phyloP scores from a whole-genome alignment of 2,888 invertebrate species.

The Fragum whitleyi region DNA sequence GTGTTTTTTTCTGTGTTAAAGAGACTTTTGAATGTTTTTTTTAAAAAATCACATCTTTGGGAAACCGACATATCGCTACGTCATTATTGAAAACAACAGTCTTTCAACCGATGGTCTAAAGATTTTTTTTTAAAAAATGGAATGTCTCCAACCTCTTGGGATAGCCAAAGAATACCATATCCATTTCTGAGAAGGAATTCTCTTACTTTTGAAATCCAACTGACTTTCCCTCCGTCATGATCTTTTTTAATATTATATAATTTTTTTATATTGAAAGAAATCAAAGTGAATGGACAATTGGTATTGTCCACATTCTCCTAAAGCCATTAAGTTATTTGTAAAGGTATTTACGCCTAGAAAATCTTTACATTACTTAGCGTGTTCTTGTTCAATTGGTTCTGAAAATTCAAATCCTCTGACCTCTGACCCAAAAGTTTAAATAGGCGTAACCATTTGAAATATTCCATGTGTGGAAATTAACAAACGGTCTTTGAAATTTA shows the following conservation, averaged over 20 bases:
- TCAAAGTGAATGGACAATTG: constrained; percentile 14
- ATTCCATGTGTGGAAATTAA: background rate
- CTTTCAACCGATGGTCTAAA: constrained; percentile 17
- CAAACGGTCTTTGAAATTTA: constrained; percentile 4
- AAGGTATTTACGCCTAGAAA: background rate
- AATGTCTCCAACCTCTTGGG: background rate
- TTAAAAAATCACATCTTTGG: constrained; percentile 24
- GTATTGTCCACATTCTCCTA: constrained; percentile 14
- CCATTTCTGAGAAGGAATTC: constrained; percentile 17
- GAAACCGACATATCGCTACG: background rate
- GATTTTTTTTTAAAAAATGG: background rate
- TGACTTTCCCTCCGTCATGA: constrained; percentile 17
- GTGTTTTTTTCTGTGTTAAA: constrained; percentile 19
- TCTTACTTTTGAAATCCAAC: constrained; percentile 24
- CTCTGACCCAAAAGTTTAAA: constrained; percentile 21
- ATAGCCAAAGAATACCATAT: constrained; percentile 26
- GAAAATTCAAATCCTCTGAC: constrained; percentile 19
- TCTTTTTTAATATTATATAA: constrained; percentile 28
- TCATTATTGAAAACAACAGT: constrained; percentile 8
- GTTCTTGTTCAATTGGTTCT: constrained; percentile 2
- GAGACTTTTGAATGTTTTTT: constrained; percentile 17
- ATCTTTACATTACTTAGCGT: background rate
- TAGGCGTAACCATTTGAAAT: constrained; percentile 20
- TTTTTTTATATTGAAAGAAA: background rate
- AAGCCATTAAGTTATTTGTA: constrained; percentile 6